Evolutionary conservation across 2,888 invertebrate species (phyloP).

Genomic region (Pardosa pseudoannulata): DNA sequence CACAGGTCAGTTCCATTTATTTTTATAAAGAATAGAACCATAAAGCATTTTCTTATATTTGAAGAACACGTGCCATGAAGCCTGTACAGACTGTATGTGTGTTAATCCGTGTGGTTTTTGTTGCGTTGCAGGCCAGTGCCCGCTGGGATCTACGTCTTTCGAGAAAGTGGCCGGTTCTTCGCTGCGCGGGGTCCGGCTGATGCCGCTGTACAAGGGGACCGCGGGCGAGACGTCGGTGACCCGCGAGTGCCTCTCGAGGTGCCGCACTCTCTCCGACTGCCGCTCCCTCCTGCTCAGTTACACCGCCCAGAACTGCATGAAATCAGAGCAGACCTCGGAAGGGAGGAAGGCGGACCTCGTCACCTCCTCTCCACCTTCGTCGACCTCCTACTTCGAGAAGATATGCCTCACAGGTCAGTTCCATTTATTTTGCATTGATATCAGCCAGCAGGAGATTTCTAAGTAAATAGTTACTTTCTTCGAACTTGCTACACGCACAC

Average conservation of each 20-base stretch:
- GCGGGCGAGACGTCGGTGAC: slow-evolving; percentile 60
- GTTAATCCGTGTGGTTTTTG: too few relatives aligned
- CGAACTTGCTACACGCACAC: too few relatives aligned
- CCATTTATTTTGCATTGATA: too few relatives aligned
- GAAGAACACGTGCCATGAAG: too few relatives aligned
- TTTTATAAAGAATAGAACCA: too few relatives aligned
- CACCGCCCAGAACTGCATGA: slow-evolving; percentile 73
- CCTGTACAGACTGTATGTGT: too few relatives aligned
- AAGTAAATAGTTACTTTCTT: too few relatives aligned
- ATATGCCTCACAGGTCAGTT: slow-evolving; percentile 81
- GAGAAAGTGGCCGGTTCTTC: slow-evolving; percentile 74
- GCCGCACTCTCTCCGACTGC: slow-evolving; percentile 73
- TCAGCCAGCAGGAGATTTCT: too few relatives aligned
- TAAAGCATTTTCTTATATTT: too few relatives aligned
- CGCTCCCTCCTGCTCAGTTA: slow-evolving; percentile 74
- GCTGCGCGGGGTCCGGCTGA: slow-evolving; percentile 68
- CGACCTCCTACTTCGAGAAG: slow-evolving; percentile 82
- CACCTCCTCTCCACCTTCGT: slow-evolving; percentile 76
- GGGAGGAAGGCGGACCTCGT: slow-evolving; percentile 57
- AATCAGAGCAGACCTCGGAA: slow-evolving; percentile 33
- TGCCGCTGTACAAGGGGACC: slow-evolving; percentile 70
- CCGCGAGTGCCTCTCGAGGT: slow-evolving; percentile 72
- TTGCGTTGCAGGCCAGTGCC: slow-evolving; percentile 74
- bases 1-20: slow-evolving; percentile 80
- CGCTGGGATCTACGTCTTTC: slow-evolving; percentile 73